Evolutionary conservation across 2,888 invertebrate species (phyloP).

Genomic region (Caenorhabditis virilis): DNA sequence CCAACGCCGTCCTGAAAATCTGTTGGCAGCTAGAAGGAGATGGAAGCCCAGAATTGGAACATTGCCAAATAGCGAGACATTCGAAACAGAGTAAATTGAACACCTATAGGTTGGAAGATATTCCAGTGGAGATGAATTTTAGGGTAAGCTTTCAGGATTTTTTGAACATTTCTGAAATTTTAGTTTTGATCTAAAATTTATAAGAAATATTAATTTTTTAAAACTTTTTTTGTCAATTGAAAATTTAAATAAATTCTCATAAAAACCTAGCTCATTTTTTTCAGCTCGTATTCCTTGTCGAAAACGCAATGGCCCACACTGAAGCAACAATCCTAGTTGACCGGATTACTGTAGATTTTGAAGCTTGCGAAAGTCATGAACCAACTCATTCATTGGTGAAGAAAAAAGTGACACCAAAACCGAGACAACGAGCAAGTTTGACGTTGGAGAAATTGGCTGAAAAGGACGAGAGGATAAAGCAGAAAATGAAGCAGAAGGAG

Average conservation of each 20-base stretch:
- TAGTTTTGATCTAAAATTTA: not conserved
- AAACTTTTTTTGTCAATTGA: too few species aligned
- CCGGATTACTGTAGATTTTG: conserved; percentile 37
- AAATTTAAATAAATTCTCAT: not conserved
- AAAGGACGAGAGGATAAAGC: too few species aligned
- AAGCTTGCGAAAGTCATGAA: conserved; percentile 30
- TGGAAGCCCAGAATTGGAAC: conserved; percentile 27
- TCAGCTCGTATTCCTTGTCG: conserved; percentile 41
- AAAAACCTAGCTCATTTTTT: too few species aligned
- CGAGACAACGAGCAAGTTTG: conserved; percentile 5
- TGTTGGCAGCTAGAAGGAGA: conserved; percentile 45
- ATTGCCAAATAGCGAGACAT: conserved; percentile 40
- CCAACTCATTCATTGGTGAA: conserved; percentile 29
- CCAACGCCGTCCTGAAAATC: conserved; percentile 42
- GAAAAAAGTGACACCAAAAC: conserved; percentile 16
- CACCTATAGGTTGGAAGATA: conserved; percentile 32
- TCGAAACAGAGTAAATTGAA: conserved; percentile 45
- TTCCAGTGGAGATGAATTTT: conserved; percentile 31
- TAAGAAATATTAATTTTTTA: conserved; percentile 2
- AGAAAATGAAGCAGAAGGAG: conserved; percentile 17
- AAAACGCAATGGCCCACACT: conserved; percentile 31
- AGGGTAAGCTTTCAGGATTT: conserved; percentile 12
- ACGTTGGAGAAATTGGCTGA: conserved; percentile 30
- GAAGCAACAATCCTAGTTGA: conserved; percentile 38
- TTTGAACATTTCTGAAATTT: not conserved